phyloP scores from a whole-genome alignment of 2,113 vertebrate genomes.

The Ammospiza caudacuta region DNA sequence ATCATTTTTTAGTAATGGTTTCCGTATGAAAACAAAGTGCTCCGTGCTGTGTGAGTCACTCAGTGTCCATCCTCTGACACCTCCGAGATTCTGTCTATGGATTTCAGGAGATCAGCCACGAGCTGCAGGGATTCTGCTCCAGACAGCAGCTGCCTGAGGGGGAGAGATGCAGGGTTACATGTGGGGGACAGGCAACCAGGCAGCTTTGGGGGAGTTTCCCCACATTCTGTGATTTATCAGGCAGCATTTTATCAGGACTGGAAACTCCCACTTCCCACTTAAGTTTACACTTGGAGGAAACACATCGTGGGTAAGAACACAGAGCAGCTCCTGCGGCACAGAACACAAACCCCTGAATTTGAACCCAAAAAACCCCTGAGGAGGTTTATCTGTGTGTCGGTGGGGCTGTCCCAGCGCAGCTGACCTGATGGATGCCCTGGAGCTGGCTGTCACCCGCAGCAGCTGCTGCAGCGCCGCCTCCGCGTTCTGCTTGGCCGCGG shows the following conservation, averaged over 20 bases:
- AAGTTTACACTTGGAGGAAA: neutral
- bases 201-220: accelerated
- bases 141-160: slow-evolving; percentile 75
- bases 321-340: accelerated
- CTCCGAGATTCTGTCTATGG: slow-evolving; percentile 79
- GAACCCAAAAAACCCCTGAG: neutral
- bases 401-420: neutral
- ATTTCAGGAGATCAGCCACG: slow-evolving; percentile 76
- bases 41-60: neutral
- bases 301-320: accelerated
- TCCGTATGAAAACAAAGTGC: neutral
- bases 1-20: neutral
- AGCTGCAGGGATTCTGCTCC: slow-evolving; percentile 77
- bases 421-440: slow-evolving; percentile 81
- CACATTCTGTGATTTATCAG: too few relatives aligned
- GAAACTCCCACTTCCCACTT: neutral
- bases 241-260: neutral
- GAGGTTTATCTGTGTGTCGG: accelerated
- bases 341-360: neutral
- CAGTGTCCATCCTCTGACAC: slow-evolving; percentile 32
- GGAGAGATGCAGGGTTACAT: accelerated
- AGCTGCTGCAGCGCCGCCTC: slow-evolving; percentile 85
- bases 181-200: neutral
- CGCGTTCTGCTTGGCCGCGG: slow-evolving; percentile 80
- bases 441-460: slow-evolving; percentile 71